Conservation (phyloP, 2,113 vertebrate genomes). For the Aplodontia rufa region DNA sequence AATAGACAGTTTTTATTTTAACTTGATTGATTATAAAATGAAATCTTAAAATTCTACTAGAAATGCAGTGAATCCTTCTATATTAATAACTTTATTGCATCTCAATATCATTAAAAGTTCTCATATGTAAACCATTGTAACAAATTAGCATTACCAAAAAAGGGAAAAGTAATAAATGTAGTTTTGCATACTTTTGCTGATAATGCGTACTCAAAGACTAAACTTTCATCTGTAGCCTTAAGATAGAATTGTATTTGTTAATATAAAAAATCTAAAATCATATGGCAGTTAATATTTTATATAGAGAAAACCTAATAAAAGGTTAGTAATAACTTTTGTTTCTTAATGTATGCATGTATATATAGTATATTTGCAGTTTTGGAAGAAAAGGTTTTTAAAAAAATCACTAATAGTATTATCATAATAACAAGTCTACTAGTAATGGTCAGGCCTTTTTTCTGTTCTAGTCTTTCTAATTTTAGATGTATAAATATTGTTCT, state of each 20-base stretch:
- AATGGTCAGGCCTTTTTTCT: neutral
- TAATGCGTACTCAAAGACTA: neutral
- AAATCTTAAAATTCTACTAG: neutral
- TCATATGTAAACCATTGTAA: neutral
- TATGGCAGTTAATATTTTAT: neutral
- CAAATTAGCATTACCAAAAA: neutral
- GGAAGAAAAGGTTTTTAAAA: neutral
- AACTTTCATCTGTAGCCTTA: neutral
- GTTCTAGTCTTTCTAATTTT: neutral
- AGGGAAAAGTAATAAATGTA: neutral
- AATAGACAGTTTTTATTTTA: neutral
- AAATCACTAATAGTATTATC: neutral
- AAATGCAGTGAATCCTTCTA: neutral
- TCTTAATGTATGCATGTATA: neutral
- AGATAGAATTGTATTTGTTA: conserved; percentile 1
- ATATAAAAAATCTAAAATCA: neutral
- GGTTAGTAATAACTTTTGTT: neutral
- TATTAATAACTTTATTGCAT: neutral
- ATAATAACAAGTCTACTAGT: neutral
- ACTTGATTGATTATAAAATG: neutral
- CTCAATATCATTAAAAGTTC: neutral
- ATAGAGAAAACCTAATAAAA: neutral
- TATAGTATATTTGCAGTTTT: neutral
- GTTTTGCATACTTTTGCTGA: neutral
- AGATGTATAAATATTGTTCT: neutral